Evolutionary conservation across 2,888 invertebrate genomes (phyloP), one percentile per base, ranked within the genome.

Genomic region (Folsomia manolachei): DNA sequence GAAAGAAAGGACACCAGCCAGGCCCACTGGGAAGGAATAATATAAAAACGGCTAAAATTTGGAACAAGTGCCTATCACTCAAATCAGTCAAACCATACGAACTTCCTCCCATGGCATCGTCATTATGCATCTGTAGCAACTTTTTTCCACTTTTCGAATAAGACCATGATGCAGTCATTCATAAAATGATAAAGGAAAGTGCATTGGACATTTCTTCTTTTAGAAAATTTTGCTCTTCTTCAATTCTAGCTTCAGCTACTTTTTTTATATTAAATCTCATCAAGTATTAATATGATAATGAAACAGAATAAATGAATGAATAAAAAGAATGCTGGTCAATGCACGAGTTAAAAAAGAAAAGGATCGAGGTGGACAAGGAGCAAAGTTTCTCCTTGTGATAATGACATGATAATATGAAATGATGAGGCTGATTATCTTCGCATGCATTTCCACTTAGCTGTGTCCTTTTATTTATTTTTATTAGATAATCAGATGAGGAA

Each of bases 361-460:
- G n/a, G n/a, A 51, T 51, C 19, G 51, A 66, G 11, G 52, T n/a
- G 23, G 52, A n/a, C n/a, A n/a, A n/a, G 65, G 65, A 66, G 65
- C 21, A 63, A 63, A 56, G 56, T 56, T 56, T 56, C 56, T 39
- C 56, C 21, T 19, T 56, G 56, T 56, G 56, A 56, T 56, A 56
- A 56, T 56, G 56, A 21, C 7, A 56, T 56, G 56, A 56, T 56
- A 19, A 56, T 56, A 56, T 56, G 56, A 56, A 56, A 56, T 64
- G 65, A 52, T 66, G 52, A 52, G 52, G 11, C 52, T 66, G 52
- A 51, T 66, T 66, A 66, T 66, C 52, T 39, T 51, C 39, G 65
- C 65, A 66, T 66, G 65, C 65, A 66, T 66, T 66, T 66, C 65
- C 23, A 66, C 65, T 66, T 66, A 66, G 39, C 65, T 64, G 51